phyloP scores from a whole-genome alignment of 2,888 invertebrate species.

The Oscheius sp. region DNA sequence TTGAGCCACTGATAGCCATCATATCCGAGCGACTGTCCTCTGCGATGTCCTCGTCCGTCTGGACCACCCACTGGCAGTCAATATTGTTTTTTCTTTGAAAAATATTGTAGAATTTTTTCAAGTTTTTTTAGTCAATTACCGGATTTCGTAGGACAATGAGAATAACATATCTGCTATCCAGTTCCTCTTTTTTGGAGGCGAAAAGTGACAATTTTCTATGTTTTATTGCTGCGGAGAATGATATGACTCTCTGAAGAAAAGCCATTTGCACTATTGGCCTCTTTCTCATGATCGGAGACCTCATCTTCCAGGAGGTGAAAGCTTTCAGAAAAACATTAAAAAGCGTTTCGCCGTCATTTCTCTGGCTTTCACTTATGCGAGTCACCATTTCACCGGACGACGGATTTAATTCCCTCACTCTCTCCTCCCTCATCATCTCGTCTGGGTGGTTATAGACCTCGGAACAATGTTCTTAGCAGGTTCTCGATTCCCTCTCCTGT shows the following conservation, averaged over 20 bases:
- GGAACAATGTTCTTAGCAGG: conserved; percentile 8
- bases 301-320: background rate
- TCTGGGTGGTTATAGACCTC: background rate
- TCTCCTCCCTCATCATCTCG: background rate
- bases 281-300: conserved; percentile 16
- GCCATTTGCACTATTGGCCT: conserved; percentile 4
- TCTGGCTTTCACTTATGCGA: conserved; percentile 22
- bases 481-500: background rate
- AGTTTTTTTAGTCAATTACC: background rate
- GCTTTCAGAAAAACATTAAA: conserved; percentile 13
- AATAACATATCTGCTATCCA: background rate
- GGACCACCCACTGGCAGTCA: conserved; percentile 5
- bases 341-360: background rate
- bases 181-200: background rate
- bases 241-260: background rate
- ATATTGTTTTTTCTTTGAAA: background rate
- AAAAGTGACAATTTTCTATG: conserved; percentile 10
- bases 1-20: conserved; percentile 31
- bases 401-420: background rate
- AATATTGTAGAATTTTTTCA: background rate
- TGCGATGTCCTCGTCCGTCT: conserved; percentile 18
- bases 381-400: background rate
- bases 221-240: conserved; percentile 12
- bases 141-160: background rate
- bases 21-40: conserved; percentile 28